phyloP scores from a whole-genome alignment of 2,797 vertebrate species.

The Uromys caudimaculatus region DNA sequence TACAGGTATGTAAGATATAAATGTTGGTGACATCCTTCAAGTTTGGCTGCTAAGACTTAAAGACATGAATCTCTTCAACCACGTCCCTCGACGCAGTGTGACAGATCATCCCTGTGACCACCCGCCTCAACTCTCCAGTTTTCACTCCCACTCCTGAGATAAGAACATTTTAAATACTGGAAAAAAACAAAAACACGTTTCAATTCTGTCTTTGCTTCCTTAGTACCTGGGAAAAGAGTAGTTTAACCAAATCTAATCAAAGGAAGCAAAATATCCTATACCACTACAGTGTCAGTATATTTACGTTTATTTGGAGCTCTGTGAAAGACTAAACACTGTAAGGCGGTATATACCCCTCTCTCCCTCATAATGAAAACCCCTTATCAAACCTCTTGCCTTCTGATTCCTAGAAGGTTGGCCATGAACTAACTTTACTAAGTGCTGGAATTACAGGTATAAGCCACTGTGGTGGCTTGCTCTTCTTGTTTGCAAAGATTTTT shows the following conservation, averaged over 20 bases:
- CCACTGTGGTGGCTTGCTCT: not conserved
- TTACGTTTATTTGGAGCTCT: not conserved
- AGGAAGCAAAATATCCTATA: not conserved
- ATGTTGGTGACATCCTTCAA: not conserved
- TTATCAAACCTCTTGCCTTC: constrained; percentile 40
- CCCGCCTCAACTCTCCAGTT: not conserved
- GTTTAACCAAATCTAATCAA: not conserved
- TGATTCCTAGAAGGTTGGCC: not conserved
- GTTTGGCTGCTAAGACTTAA: not conserved
- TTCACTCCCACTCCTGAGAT: not conserved
- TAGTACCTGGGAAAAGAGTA: not conserved
- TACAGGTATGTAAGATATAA: not conserved
- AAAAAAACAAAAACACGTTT: not conserved
- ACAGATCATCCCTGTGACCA: not conserved
- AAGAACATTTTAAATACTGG: not conserved
- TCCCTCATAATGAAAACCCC: not conserved
- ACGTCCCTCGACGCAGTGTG: not conserved
- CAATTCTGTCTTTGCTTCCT: constrained; percentile 11
- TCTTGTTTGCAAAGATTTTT: not conserved
- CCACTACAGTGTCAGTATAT: not conserved
- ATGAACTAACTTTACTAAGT: not conserved
- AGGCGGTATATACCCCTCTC: not conserved
- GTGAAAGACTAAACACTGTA: constrained; percentile 15
- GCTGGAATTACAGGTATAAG: not conserved
- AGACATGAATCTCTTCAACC: not conserved